Base-by-base conservation (phyloP, 2,888 invertebrate genomes). In the Cantharis rufa region DNA sequence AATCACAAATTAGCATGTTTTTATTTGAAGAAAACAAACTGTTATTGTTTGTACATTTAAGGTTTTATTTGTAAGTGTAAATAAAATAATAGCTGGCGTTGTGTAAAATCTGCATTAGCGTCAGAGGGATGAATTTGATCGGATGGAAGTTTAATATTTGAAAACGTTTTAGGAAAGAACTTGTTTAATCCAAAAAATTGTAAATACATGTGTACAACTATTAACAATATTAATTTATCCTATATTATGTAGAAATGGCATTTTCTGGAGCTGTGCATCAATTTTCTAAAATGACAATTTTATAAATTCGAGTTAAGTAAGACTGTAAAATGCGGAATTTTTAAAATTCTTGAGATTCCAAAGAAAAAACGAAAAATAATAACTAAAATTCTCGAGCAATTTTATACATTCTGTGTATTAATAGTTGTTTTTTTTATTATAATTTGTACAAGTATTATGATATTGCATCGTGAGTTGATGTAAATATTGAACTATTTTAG, bases 201-300 rank as follows among this genome's bases (percentile, higher is more conserved):
- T 88, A 88, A 86, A 88, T 88, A 88, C 87, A 87, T 88, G 88
- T 88, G 87, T 88, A 88, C 86, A 87, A 87, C 86, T 87, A 87
- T 85, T 74, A 74, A 68, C 24, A 48, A 86, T 28, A 28, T 86
- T 85, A 86, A 86, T 85, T 77, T 77, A 68, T 69, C 62, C 48
- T 66, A 48, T 48, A 77, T 62, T 71, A 69, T 66, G 68, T 77
- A 77, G 70, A 70, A 69, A 75, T 70, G 71, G 75, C 71, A 75
- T 75, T 71, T 75, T 69, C 32, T 68, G 32, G 62, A 75, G 75
- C 75, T 75, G 71, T 75, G 75, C 75, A 71, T 21, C 66, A 27
- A 71, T 75, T 75, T 75, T 69, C 71, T 70, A 66, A 66, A 63
- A 70, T 70, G 48, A 48, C 48, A 63, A 62, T 74, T 70, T 75